A percentile compares a stretch with the other conserved stretches of the same genome.
These are phyloP conservation scores for Holotrichia oblita DNA, from an alignment of 1,140 invertebrate genomes.

Conservation along the genomic window DNA sequence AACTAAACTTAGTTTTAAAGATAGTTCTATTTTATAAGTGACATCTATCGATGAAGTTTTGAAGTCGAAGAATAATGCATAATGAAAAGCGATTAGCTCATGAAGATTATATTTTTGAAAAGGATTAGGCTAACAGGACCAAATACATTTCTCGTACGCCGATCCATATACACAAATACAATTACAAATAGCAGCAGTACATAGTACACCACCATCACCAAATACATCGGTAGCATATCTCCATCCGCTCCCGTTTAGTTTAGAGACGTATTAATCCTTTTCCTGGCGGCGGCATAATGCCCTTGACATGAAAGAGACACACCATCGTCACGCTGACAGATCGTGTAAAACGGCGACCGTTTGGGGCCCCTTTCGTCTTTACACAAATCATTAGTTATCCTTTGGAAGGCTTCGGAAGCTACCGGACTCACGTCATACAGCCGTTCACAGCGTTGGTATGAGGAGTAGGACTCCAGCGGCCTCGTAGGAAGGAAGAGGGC, in stretches of 20 bases:
- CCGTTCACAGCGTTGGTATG: background rate
- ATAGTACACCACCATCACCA: background rate
- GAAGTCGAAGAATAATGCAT: too few relatives aligned
- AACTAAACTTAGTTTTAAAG: too few relatives aligned
- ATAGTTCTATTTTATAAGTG: too few relatives aligned
- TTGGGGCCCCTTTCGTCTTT: constrained; percentile 1
- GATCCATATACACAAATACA: background rate
- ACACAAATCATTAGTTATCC: constrained; percentile 2
- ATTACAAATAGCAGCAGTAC: background rate
- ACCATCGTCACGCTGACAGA: constrained; percentile 34
- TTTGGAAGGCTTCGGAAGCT: constrained; percentile 14
- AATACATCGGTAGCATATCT: background rate
- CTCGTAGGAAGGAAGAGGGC: background rate
- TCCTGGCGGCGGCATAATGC: constrained; percentile 29
- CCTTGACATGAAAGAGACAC: constrained; percentile 34
- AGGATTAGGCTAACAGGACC: too few relatives aligned
- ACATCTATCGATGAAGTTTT: too few relatives aligned
- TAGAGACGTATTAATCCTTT: constrained; percentile 32
- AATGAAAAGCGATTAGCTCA: too few relatives aligned
- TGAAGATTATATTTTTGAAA: too few relatives aligned
- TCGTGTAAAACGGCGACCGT: constrained; percentile 21
- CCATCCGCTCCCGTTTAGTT: constrained; percentile 8
- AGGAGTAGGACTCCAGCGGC: background rate
- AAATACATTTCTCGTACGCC: too few relatives aligned
- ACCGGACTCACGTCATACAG: constrained; percentile 16